Conservation (phyloP, 2,888 invertebrate species). For the Cerceris rybyensis region DNA sequence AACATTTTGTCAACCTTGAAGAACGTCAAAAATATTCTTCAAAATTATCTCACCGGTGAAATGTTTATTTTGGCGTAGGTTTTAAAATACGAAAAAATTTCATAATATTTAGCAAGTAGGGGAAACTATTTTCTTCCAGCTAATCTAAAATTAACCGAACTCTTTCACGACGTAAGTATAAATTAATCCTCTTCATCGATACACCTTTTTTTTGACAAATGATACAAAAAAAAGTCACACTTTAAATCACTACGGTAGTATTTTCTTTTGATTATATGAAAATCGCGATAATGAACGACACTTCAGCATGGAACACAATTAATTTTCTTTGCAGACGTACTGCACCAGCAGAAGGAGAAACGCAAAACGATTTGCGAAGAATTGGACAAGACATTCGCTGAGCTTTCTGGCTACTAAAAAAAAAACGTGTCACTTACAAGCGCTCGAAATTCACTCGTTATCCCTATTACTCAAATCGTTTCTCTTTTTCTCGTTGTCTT, state of each 20-base stretch:
- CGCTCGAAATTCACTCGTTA: conserved; percentile 31
- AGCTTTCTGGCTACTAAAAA: conserved; percentile 96
- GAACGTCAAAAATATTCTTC: not conserved
- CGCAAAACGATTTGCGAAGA: conserved; percentile 99
- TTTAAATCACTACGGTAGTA: conserved; percentile 32
- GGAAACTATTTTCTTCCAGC: not conserved
- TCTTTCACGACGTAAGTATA: not conserved
- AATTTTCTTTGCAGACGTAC: conserved; percentile 83
- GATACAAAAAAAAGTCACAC: not conserved
- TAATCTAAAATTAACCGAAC: not conserved
- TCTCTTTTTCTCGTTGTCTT: conserved; percentile 21
- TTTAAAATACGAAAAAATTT: not conserved
- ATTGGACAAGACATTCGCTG: conserved; percentile 98
- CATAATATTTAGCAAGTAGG: not conserved
- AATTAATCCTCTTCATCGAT: no score
- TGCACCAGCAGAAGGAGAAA: conserved; percentile 91
- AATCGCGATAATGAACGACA: conserved; percentile 34
- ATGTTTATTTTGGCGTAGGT: not conserved
- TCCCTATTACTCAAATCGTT: conserved; percentile 12
- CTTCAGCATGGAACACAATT: conserved; percentile 49
- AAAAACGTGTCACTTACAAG: conserved; percentile 29
- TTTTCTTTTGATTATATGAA: conserved; percentile 15
- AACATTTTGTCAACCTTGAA: conserved; percentile 40
- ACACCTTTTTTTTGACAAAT: conserved; percentile 8
- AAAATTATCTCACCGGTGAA: not conserved